These are phyloP conservation scores for Brachionus angularis DNA, from an alignment of 1,140 invertebrate genomes.

Conservation along the genomic window DNA sequence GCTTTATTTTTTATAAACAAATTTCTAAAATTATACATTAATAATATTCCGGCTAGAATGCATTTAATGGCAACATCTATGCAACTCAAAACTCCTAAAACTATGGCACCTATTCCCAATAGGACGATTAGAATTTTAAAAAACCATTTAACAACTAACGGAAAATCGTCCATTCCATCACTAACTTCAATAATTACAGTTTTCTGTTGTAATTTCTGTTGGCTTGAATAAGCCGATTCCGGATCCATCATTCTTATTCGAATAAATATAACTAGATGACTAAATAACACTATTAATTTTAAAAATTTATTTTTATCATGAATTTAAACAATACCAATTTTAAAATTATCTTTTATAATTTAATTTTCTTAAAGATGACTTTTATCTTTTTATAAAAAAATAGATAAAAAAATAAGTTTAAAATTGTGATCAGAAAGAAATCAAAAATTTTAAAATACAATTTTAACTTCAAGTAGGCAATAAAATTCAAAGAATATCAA, in stretches of 20 bases:
- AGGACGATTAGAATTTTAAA: not conserved
- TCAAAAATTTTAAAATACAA: too few species aligned
- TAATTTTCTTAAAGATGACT: too few species aligned
- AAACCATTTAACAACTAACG: not conserved
- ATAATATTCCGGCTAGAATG: not conserved
- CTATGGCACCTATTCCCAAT: slow-evolving; percentile 9
- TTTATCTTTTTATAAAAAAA: too few species aligned
- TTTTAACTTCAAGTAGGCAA: too few species aligned
- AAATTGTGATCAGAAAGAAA: too few species aligned
- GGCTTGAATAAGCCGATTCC: not conserved
- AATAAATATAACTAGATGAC: not conserved
- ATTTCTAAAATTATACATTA: not conserved
- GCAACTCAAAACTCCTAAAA: not conserved
- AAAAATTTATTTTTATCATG: too few species aligned
- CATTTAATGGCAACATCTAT: not conserved
- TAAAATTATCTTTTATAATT: too few species aligned
- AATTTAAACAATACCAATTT: too few species aligned
- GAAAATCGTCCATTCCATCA: not conserved
- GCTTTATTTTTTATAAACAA: not conserved
- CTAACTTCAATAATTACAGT: not conserved
- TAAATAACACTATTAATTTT: not conserved
- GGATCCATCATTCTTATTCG: not conserved
- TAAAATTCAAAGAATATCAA: too few species aligned
- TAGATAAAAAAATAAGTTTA: too few species aligned
- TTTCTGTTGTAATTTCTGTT: too few species aligned